Evolutionary conservation across 2,113 vertebrate species (phyloP).

Genomic region (Melanostigma gelatinosum): DNA sequence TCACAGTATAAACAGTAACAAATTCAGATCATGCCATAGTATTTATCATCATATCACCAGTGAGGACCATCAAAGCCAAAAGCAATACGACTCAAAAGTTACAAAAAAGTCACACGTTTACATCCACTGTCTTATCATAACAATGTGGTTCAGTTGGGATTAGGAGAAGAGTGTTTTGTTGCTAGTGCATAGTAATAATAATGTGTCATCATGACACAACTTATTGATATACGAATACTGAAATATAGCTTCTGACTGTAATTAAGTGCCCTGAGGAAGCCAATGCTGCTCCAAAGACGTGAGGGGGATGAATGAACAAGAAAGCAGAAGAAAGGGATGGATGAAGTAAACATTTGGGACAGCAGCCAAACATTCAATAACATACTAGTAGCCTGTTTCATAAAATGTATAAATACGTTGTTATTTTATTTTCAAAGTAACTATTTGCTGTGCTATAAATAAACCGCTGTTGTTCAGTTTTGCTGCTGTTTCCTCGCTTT

Average conservation of each 20-base stretch:
- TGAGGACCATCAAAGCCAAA: neutral
- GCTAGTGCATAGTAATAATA: neutral
- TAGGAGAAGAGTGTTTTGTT: neutral
- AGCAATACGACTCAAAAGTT: neutral
- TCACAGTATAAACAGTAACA: slow-evolving; percentile 24
- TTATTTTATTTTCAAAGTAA: neutral
- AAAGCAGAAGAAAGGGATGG: neutral
- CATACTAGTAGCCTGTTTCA: neutral
- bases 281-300: neutral
- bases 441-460: neutral
- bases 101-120: neutral
- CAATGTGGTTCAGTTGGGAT: neutral
- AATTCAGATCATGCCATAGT: neutral
- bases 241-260: neutral
- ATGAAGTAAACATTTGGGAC: neutral
- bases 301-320: neutral
- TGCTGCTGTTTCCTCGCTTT: neutral
- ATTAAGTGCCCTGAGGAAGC: neutral
- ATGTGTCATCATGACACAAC: neutral
- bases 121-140: neutral
- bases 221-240: neutral
- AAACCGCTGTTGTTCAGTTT: neutral
- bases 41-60: neutral
- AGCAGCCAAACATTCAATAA: neutral
- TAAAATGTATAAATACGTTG: neutral